Conservation (phyloP, 2,797 vertebrate genomes). For the Chiroxiphia lanceolata region DNA sequence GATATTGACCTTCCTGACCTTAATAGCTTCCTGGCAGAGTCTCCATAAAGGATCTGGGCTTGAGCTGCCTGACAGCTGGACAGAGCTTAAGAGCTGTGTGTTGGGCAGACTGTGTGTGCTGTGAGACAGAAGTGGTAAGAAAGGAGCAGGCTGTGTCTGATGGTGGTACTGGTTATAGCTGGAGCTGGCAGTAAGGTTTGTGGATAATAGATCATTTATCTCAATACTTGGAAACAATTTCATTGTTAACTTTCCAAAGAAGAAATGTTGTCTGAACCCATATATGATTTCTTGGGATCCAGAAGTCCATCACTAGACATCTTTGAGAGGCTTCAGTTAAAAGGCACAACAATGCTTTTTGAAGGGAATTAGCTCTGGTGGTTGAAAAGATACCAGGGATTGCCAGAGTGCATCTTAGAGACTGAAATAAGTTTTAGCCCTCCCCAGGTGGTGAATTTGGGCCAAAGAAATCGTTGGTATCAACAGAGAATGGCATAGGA, state of each 20-base stretch:
- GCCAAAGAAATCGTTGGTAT: not conserved
- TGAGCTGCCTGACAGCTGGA: not conserved
- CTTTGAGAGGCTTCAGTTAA: not conserved
- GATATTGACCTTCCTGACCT: not conserved
- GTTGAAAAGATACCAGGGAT: not conserved
- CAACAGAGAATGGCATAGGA: too few species aligned
- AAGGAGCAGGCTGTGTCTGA: not conserved
- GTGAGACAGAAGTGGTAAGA: not conserved
- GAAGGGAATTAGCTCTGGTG: not conserved
- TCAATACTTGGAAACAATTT: not conserved
- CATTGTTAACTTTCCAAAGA: not conserved
- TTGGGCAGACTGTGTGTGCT: not conserved
- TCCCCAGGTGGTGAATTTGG: not conserved
- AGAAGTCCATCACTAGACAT: not conserved
- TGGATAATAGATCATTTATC: not conserved
- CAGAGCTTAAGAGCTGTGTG: not conserved
- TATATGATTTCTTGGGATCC: not conserved
- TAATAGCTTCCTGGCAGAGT: not conserved
- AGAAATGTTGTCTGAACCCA: not conserved
- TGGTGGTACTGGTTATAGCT: not conserved
- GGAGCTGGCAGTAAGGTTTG: not conserved
- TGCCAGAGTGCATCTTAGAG: not conserved
- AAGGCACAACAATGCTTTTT: not conserved
- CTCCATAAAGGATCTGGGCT: not conserved
- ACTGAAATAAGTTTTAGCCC: not conserved